phyloP scores from a whole-genome alignment of 2,888 invertebrate genomes.

The Euproctis similis region DNA sequence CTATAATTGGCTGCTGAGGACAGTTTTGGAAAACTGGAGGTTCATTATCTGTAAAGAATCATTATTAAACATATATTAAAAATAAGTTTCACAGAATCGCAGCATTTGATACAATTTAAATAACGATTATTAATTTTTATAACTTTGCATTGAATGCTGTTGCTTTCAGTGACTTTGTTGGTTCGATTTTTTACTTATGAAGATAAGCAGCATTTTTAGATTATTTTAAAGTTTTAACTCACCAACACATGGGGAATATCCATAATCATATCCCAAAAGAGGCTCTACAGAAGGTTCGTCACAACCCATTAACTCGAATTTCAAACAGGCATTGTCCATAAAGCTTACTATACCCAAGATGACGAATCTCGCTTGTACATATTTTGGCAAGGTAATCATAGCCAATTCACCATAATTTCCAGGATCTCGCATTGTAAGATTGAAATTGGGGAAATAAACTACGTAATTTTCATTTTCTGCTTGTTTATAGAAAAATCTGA shows the following conservation, averaged over 20 bases:
- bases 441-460: constrained; percentile 97
- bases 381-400: constrained; percentile 95
- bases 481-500: constrained; percentile 97
- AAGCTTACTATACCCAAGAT: constrained; percentile 97
- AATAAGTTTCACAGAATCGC: not conserved
- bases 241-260: constrained; percentile 94
- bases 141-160: too few relatives aligned
- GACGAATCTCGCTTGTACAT: constrained; percentile 94
- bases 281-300: constrained; percentile 89
- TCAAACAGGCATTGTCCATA: constrained; percentile 96
- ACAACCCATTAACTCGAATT: constrained; percentile 97
- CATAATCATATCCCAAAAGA: constrained; percentile 93
- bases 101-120: too few relatives aligned
- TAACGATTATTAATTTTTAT: too few relatives aligned
- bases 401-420: constrained; percentile 96
- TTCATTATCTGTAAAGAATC: constrained; percentile 84
- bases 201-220: too few relatives aligned
- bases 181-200: too few relatives aligned
- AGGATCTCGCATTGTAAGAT: constrained; percentile 95
- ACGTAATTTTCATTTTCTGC: constrained; percentile 95
- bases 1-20: constrained; percentile 93
- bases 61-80: not conserved
- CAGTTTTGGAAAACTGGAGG: constrained; percentile 98
- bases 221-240: constrained; percentile 35
- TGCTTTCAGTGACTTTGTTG: too few relatives aligned